Evolutionary conservation across 2,888 invertebrate species (phyloP).

Genomic region (Lasiommata megera): DNA sequence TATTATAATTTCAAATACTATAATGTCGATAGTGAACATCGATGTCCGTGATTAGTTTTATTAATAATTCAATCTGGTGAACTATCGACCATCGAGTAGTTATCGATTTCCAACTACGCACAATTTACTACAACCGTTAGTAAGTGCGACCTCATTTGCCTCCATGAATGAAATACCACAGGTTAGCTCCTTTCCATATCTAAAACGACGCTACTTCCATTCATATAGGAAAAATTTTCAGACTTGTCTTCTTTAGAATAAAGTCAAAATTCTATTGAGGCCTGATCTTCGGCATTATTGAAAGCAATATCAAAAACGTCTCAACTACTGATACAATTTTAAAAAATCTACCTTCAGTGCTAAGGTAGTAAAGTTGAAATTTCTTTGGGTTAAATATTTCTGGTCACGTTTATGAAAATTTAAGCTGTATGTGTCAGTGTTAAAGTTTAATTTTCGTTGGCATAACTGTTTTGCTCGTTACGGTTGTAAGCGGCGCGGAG

Average conservation of each 20-base stretch:
- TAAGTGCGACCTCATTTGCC: constrained; percentile 34
- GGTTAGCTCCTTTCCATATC: not conserved
- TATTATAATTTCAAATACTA: too few relatives aligned
- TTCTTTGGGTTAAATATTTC: not conserved
- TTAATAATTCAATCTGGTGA: not conserved
- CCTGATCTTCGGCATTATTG: not conserved
- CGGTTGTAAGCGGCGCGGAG: constrained; percentile 4
- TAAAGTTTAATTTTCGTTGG: constrained; percentile 7
- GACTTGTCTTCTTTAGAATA: not conserved
- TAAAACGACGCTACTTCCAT: constrained; percentile 5
- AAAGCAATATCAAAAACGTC: not conserved
- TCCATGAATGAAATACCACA: constrained; percentile 37
- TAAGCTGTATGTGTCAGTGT: not conserved
- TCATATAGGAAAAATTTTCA: not conserved
- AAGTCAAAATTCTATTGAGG: not conserved
- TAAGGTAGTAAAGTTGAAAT: not conserved
- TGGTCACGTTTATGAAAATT: not conserved
- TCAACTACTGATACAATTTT: not conserved
- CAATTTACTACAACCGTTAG: constrained; percentile 33
- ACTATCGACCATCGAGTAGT: not conserved
- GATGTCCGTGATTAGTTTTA: not conserved
- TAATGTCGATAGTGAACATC: too few relatives aligned
- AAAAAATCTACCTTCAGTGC: not conserved
- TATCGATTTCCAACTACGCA: constrained; percentile 28
- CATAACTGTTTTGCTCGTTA: not conserved